phyloP scores from a whole-genome alignment of 2,113 vertebrate genomes.

The Speoplatyrhinus poulsoni region DNA sequence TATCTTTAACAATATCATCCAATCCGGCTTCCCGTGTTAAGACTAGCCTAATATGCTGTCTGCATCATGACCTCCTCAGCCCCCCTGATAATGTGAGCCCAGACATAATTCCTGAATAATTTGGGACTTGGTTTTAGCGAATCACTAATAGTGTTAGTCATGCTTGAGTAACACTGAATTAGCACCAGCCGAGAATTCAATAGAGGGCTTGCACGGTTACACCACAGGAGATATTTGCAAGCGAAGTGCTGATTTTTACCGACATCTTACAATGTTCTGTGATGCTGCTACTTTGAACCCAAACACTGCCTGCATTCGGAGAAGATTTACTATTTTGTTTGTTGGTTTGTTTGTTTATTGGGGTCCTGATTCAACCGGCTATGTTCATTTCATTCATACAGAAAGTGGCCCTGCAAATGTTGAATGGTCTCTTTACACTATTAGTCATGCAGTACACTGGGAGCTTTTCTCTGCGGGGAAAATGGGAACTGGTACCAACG shows the following conservation, averaged over 20 bases:
- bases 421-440: not conserved
- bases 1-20: constrained; percentile 53
- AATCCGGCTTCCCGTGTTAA: constrained; percentile 42
- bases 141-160: constrained; percentile 67
- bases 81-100: constrained; percentile 49
- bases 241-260: constrained; percentile 64
- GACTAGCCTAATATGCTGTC: constrained; percentile 44
- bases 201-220: constrained; percentile 34
- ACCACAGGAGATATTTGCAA: constrained; percentile 28
- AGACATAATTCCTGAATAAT: constrained; percentile 67
- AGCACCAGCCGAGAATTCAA: constrained; percentile 58
- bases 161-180: constrained; percentile 69
- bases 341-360: too few relatives aligned
- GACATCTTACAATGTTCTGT: constrained; percentile 44
- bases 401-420: constrained; percentile 11
- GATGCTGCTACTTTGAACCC: constrained; percentile 34
- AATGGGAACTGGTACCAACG: not conserved
- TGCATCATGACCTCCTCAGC: constrained; percentile 25
- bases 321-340: constrained; percentile 8
- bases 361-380: too few relatives aligned
- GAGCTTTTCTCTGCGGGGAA: not conserved
- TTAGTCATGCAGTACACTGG: not conserved
- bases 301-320: constrained; percentile 22
- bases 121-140: constrained; percentile 58
- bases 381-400: not conserved